phyloP scores from a whole-genome alignment of 2,888 invertebrate species.

The Drosophila peninsularis region DNA sequence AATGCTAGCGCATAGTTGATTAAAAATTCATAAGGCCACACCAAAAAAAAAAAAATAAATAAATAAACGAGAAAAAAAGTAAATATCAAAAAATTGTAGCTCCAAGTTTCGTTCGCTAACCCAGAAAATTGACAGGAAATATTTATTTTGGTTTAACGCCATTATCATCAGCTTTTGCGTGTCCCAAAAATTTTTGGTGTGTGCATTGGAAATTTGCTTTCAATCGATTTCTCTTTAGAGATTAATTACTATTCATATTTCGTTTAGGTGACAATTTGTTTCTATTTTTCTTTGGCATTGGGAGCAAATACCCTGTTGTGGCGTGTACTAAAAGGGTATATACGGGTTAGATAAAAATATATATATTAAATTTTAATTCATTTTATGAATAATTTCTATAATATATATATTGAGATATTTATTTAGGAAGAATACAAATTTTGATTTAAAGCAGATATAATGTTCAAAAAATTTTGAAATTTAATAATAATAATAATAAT shows the following conservation, averaged over 20 bases:
- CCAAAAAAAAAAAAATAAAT: slow-evolving; percentile 3
- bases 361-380: not conserved
- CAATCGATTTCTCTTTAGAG: slow-evolving; percentile 49
- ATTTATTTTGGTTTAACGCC: slow-evolving; percentile 61
- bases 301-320: not conserved
- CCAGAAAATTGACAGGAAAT: slow-evolving; percentile 30
- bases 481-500: no score
- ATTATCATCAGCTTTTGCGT: slow-evolving; percentile 41
- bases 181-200: slow-evolving; percentile 37
- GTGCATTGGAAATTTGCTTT: slow-evolving; percentile 43
- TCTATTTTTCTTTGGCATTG: not conserved
- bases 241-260: slow-evolving; percentile 49
- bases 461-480: no score
- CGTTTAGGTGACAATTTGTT: slow-evolving; percentile 15
- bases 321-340: not conserved
- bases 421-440: no score
- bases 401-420: no score
- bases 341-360: no score
- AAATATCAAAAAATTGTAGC: slow-evolving; percentile 10
- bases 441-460: no score
- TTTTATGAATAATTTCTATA: no score
- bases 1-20: slow-evolving; percentile 52
- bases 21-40: slow-evolving; percentile 64
- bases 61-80: not conserved
- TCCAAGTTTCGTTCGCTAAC: slow-evolving; percentile 25